A percentile compares a stretch with the other conserved stretches of the same genome.
These are phyloP conservation scores for Burhinus bistriatus DNA, from an alignment of 2,113 vertebrate genomes.

Conservation along the genomic window DNA sequence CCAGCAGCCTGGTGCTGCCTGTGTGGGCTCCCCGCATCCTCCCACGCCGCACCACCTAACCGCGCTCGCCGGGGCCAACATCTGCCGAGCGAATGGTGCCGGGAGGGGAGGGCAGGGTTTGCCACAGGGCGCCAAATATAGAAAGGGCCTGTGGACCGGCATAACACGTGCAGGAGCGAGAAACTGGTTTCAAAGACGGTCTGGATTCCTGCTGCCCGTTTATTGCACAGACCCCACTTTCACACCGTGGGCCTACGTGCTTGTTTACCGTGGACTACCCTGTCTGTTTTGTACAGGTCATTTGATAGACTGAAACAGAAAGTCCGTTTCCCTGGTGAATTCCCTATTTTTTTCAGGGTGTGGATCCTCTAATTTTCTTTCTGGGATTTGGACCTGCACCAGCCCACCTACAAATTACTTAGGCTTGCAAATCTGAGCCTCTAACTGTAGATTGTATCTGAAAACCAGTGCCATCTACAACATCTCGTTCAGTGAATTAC, in stretches of 20 bases:
- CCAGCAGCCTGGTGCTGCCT: background rate
- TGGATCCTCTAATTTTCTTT: background rate
- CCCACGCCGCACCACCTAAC: background rate
- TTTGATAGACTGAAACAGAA: background rate
- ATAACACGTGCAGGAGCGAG: background rate
- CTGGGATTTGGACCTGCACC: background rate
- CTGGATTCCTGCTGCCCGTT: background rate
- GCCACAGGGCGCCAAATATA: background rate
- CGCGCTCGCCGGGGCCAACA: fast-evolving
- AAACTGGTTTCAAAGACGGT: background rate
- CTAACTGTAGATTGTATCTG: background rate
- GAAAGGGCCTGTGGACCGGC: background rate
- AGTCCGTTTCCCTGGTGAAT: background rate
- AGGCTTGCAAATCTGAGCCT: background rate
- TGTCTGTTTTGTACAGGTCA: background rate
- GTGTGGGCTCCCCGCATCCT: background rate
- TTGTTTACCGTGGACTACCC: background rate
- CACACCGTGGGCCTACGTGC: background rate
- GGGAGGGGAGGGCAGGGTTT: background rate
- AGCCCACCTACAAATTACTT: background rate
- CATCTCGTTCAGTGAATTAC: background rate
- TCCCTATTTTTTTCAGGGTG: background rate
- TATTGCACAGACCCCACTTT: background rate
- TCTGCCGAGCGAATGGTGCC: fast-evolving
- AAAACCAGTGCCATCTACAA: background rate